Evolutionary conservation across 2,797 vertebrate genomes (phyloP), one percentile per base, ranked within the genome.

Genomic region (Cynodonichthys magdalenae): DNA sequence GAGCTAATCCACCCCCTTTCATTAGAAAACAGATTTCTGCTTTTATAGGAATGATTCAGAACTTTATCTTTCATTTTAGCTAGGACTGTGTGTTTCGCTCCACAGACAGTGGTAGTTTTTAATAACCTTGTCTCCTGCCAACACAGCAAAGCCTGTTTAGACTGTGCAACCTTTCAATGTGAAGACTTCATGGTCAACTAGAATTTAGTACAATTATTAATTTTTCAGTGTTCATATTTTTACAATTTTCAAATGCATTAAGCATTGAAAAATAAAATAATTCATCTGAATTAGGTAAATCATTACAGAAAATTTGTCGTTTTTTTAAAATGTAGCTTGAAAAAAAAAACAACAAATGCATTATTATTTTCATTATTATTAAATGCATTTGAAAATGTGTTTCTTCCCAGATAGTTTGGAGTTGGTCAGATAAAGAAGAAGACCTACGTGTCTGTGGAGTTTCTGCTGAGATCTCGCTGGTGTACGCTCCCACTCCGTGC

Each of bases 381-480:
- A 34, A 85, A 87, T 77, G 82, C 86, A 82, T 90, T 88, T 90
- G 81, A 91, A 91, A 92, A 89, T 75, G 79, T 83, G 72, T 64
- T 83, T 48, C 39, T 58, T 72, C 50, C 56, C 58, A 71, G 63
- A 69, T 53, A 54, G 52, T 77, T 67, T 56, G 63, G 84, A 72
- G 53, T 57, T 59, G 56, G 61, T 83, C 51, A 75, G 87, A 82
- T 82, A 92, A 92, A 91, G 95, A 98, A 90, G 92, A 91, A 88
- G 92, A 99, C 98, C 95, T 98, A 99, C 98, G 98, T 96, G 98
- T 99, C 94, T 99, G 97, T 85, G 98, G 96, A 66, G 98, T 99
- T 90, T 97, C 96, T 0, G 97, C 96, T 20, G 96, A 96, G 84
- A 99, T 97, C 92, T 98, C 97, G 14, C 95, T 93, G 76, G 97